Conservation (phyloP, 2,888 invertebrate genomes). For the Adelphocoris suturalis region DNA sequence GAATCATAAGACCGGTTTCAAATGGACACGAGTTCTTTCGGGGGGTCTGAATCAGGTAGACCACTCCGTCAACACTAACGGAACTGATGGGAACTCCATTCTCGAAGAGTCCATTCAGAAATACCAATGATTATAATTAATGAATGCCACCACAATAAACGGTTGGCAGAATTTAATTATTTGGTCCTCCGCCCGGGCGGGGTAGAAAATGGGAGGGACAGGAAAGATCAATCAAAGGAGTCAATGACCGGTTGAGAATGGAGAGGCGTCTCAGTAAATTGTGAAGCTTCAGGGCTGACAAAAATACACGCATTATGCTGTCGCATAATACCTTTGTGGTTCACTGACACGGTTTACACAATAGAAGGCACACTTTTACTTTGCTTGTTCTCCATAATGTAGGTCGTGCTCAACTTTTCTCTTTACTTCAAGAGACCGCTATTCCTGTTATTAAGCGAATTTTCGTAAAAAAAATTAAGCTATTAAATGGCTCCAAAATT, state of each 20-base stretch:
- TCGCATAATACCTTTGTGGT: not conserved
- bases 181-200: not conserved
- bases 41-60: constrained; percentile 11
- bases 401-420: not conserved
- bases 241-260: constrained; percentile 20
- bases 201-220: constrained; percentile 1
- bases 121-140: constrained; percentile 5
- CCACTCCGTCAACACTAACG: not conserved
- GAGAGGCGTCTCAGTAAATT: not conserved
- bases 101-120: not conserved
- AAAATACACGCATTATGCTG: not conserved
- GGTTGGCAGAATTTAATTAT: constrained; percentile 19
- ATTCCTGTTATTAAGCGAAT: no score
- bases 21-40: not conserved
- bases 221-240: constrained; percentile 29
- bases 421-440: no score
- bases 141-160: not conserved
- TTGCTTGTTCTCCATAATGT: not conserved
- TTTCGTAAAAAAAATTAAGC: no score
- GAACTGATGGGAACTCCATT: constrained; percentile 7
- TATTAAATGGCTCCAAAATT: no score
- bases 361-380: constrained; percentile 18
- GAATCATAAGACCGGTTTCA: constrained; percentile 1
- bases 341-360: constrained; percentile 15
- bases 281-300: not conserved